Base-by-base conservation (phyloP, 2,888 invertebrate genomes). In the Lasioglossum vierecki region DNA sequence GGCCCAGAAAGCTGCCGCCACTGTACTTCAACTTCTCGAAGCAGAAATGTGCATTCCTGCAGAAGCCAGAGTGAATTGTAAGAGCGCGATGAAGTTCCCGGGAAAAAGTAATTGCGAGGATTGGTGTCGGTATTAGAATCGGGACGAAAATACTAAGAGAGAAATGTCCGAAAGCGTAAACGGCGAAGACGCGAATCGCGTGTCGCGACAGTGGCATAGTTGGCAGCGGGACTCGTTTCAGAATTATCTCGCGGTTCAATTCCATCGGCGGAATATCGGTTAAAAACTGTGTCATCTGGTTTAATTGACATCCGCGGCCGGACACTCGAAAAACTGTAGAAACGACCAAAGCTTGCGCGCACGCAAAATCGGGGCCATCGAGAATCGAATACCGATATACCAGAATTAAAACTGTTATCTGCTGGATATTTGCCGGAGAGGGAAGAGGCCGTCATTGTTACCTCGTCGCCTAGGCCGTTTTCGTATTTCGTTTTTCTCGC, bases 311-410 rank as follows among this genome's bases (percentile, higher is more conserved):
- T n/a, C 26, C 26, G 53, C 35, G 66, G 35, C 35, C 22, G 66
- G 18, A 66, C 35, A 35, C 66, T 66, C 35, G 60, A 66, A 66
- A 66, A 66, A 74, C 39, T 57, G 53, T 30, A 49, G 39, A 41
- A 66, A 26, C 46, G 66, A 53, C 57, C 49, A 30, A 80, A 81
- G 35, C n/a, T 63, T 18, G 70, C 71, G 80, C 83, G 78, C 74
- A 70, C 80, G 80, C 60, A 57, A 72, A 76, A 87, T 87, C 83
- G 86, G 78, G 86, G 85, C 78, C 85, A 68, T 73, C 70, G 53
- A 46, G 80, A 79, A 87, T 87, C 79, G 86, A 83, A 85, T 87
- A 80, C 86, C 86, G 85, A 87, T 87, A 87, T 63, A 83, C 44
- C 15, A 63, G 77, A 85, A 80, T 80, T 85, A 80, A 83, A 87